Evolutionary conservation across 2,797 vertebrate genomes (phyloP).

Genomic region (Epinephelus coioides): DNA sequence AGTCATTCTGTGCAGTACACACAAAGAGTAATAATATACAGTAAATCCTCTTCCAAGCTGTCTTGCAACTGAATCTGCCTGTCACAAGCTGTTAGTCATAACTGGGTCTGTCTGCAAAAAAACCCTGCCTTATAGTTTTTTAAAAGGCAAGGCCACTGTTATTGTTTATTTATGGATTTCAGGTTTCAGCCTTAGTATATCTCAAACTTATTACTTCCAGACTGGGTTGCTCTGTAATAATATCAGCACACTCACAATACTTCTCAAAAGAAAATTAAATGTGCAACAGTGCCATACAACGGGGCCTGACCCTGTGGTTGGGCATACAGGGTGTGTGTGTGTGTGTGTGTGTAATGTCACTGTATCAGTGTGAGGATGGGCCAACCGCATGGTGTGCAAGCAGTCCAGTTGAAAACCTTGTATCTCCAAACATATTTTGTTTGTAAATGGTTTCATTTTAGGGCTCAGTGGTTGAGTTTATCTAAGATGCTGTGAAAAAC

Average conservation of each 20-base stretch:
- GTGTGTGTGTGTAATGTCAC: conserved; percentile 23
- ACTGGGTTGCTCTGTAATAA: conserved; percentile 56
- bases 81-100: conserved; percentile 62
- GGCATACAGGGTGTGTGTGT: conserved; percentile 8
- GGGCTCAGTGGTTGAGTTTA: not conserved
- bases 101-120: conserved; percentile 17
- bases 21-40: conserved; percentile 42
- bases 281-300: conserved; percentile 31
- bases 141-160: conserved; percentile 49
- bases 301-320: conserved; percentile 51
- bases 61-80: conserved; percentile 35
- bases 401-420: not conserved
- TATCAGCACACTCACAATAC: conserved; percentile 58
- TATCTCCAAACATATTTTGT: not conserved
- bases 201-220: conserved; percentile 73
- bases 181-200: conserved; percentile 60
- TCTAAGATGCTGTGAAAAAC: not conserved
- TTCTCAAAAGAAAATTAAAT: conserved; percentile 64
- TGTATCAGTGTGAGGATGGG: not conserved
- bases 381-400: not conserved
- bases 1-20: conserved; percentile 7
- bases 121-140: conserved; percentile 37
- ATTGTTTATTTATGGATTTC: conserved; percentile 71
- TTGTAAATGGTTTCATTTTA: not conserved
- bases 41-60: conserved; percentile 28